These are phyloP conservation scores for Aricia agestis DNA, from an alignment of 1,140 invertebrate genomes.

Conservation along the genomic window DNA sequence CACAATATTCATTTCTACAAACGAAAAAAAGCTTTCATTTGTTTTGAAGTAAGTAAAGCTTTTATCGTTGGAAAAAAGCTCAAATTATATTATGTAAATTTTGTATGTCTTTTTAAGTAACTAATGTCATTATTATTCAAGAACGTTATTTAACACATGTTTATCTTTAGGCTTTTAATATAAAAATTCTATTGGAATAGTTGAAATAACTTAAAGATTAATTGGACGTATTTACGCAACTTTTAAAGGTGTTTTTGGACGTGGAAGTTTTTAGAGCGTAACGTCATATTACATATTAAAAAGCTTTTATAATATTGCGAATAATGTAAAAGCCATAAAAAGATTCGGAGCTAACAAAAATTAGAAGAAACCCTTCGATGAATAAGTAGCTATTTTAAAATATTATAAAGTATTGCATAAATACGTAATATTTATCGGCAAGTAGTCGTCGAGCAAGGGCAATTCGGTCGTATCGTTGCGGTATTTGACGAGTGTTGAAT, in stretches of 20 bases:
- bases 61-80: no score
- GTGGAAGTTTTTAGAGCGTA: neutral
- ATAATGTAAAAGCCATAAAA: no score
- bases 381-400: neutral
- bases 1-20: no score
- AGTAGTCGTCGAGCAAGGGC: neutral
- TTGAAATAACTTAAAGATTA: neutral
- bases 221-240: neutral
- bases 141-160: neutral
- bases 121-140: neutral
- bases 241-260: neutral
- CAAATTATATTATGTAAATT: no score
- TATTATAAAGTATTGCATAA: slow-evolving; percentile 1
- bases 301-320: no score
- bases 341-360: no score
- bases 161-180: neutral
- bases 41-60: no score
- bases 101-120: neutral
- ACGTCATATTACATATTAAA: neutral
- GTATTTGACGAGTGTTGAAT: slow-evolving; percentile 70
- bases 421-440: neutral
- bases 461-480: slow-evolving; percentile 30
- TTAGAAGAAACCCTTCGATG: no score
- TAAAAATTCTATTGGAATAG: neutral
- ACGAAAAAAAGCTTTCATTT: no score